These are phyloP conservation scores for Fulica atra DNA, from an alignment of 2,113 vertebrate species.

Conservation along the genomic window DNA sequence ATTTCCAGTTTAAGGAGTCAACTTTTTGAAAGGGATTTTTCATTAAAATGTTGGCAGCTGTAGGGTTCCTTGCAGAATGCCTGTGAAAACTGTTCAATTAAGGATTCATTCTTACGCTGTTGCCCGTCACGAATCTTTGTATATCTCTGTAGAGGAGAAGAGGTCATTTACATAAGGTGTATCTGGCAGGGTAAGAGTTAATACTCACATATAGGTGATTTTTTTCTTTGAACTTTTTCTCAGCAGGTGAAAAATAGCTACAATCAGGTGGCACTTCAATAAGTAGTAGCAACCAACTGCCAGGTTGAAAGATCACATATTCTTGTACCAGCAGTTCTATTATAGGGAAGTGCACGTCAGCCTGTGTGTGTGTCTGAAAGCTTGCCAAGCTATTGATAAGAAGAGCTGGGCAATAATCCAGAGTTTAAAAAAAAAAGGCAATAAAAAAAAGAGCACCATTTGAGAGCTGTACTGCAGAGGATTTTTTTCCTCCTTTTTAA, in stretches of 20 bases:
- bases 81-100: background rate
- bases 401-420: slow-evolving; percentile 45
- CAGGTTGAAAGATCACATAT: slow-evolving; percentile 68
- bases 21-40: background rate
- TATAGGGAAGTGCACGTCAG: background rate
- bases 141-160: background rate
- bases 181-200: slow-evolving; percentile 47
- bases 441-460: background rate
- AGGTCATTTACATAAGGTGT: background rate
- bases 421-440: background rate
- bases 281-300: slow-evolving; percentile 60
- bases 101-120: background rate
- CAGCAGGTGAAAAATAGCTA: slow-evolving; percentile 69
- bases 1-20: slow-evolving; percentile 5
- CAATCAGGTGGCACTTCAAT: slow-evolving; percentile 66
- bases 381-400: slow-evolving; percentile 55
- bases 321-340: slow-evolving; percentile 62
- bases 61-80: background rate
- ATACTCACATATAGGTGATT: background rate
- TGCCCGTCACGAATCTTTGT: background rate
- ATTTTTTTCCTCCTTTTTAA: background rate
- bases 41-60: background rate
- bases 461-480: background rate
- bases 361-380: slow-evolving; percentile 12
- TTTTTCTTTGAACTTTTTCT: slow-evolving; percentile 56